Evolutionary conservation across 2,797 vertebrate species (phyloP), one percentile per base, ranked within the genome.

Genomic region (Pogonophryne albipinna): DNA sequence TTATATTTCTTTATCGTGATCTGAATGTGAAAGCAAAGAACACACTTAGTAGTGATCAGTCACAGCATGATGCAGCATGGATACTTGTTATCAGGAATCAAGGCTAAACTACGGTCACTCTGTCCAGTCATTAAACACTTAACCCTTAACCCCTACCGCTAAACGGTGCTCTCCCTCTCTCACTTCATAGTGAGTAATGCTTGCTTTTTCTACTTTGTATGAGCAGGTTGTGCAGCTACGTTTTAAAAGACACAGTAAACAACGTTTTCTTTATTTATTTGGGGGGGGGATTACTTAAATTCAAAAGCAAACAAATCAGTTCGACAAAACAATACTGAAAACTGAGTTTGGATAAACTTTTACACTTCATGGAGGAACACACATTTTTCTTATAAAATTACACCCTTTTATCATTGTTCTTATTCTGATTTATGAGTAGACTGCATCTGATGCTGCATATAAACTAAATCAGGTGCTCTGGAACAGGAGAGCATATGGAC

Each of bases 401-500:
- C 14, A 52, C 19, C 52, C 23, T n/a, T 10, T 41, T 5, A 72
- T 55, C 10, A 52, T 16, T 46, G 16, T 23, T 16, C 7, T 53
- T 60, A 41, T 56, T 64, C 3, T 66, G 58, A 55, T 71, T 34
- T 5, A 27, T 27, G 27, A 27, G 27, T 27, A 14, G 38, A 31
- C 1, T 57, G 23, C 5, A 13, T 16, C 42, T 66, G 62, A 49
- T 61, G 34, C 20, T 66, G 14, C 31, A 62, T 46, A 49, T 0
- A 31, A 63, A 41, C 19, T 20, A 51, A 27, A 27, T 27, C 27
- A 27, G 27, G 15, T 66, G 47, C 12, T 60, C 0, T 66, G n/a
- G 11, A 49, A 58, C 20, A 38, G 27, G 44, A 59, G 12, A 55
- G 9, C 51, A 66, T 76, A 50, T 73, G 46, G 38, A 64, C 34